These are phyloP conservation scores for Petrocephalus microphthalmus DNA, from an alignment of 2,113 vertebrate species.

Conservation along the genomic window DNA sequence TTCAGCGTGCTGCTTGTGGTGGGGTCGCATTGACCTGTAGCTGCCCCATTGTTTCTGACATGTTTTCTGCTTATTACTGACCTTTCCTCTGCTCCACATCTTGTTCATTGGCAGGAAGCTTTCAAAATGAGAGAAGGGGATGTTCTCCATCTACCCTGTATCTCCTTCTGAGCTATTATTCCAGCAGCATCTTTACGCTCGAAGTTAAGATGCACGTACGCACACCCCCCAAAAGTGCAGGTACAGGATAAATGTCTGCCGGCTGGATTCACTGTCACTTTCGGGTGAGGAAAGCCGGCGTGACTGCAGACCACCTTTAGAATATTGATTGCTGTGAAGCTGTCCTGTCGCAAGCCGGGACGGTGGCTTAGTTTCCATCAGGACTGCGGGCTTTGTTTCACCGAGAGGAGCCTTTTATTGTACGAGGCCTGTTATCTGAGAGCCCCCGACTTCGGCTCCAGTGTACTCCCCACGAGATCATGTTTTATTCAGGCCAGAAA, in stretches of 20 bases:
- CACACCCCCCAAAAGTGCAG: background rate
- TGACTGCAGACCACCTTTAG: conserved; percentile 28
- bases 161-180: background rate
- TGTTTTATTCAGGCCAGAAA: conserved; percentile 77
- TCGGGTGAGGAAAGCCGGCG: background rate
- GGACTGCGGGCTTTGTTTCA: conserved; percentile 44
- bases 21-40: background rate
- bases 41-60: background rate
- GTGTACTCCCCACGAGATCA: conserved; percentile 54
- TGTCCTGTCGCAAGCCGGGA: background rate
- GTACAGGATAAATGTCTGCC: background rate
- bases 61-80: background rate
- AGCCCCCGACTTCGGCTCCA: conserved; percentile 47
- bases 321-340: conserved; percentile 37
- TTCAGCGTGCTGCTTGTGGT: background rate
- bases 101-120: background rate
- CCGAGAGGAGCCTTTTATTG: conserved; percentile 43
- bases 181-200: background rate
- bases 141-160: background rate
- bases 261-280: background rate
- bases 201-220: background rate
- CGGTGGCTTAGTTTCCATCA: conserved; percentile 47
- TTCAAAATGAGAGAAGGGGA: background rate
- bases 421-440: conserved; percentile 61
- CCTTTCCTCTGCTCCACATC: background rate